Conservation (phyloP, 2,797 vertebrate genomes). For the Adrianichthys oophorus region DNA sequence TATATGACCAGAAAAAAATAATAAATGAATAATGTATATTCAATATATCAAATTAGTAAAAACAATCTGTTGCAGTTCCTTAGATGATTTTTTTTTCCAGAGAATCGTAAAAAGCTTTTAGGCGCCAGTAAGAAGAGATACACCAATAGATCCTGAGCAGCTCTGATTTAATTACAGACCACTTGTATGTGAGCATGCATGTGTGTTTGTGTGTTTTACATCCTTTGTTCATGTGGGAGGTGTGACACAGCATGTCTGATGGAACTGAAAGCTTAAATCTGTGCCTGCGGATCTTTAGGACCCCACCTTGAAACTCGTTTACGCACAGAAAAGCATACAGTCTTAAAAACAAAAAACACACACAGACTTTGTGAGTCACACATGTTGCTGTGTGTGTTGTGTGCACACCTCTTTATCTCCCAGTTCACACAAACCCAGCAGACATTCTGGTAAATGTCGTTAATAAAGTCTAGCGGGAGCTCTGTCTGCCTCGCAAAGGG, state of each 20-base stretch:
- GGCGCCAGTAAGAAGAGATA: constrained; percentile 9
- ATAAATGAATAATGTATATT: too few species aligned
- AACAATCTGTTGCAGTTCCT: too few species aligned
- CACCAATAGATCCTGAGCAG: neutral
- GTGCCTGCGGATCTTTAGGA: constrained; percentile 34
- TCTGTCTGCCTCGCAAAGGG: constrained; percentile 26
- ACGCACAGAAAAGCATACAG: neutral
- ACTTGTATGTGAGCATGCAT: neutral
- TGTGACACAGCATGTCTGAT: constrained; percentile 38
- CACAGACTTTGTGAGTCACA: constrained; percentile 47
- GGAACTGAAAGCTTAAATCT: constrained; percentile 20
- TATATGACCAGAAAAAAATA: too few species aligned
- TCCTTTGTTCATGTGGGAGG: constrained; percentile 9
- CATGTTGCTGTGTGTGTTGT: constrained; percentile 25
- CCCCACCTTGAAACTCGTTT: neutral
- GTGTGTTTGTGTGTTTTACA: constrained; percentile 15
- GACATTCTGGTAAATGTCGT: constrained; percentile 52
- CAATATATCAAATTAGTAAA: too few species aligned
- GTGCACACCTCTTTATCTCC: constrained; percentile 44
- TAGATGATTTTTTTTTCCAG: too few species aligned
- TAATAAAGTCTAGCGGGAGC: constrained; percentile 58
- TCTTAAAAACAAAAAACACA: neutral
- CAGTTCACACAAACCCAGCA: constrained; percentile 35
- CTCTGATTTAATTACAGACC: neutral
- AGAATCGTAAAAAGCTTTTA: too few species aligned